Evolutionary conservation across 2,888 invertebrate species (phyloP).

Genomic region (Xestoiulus laeticollis): DNA sequence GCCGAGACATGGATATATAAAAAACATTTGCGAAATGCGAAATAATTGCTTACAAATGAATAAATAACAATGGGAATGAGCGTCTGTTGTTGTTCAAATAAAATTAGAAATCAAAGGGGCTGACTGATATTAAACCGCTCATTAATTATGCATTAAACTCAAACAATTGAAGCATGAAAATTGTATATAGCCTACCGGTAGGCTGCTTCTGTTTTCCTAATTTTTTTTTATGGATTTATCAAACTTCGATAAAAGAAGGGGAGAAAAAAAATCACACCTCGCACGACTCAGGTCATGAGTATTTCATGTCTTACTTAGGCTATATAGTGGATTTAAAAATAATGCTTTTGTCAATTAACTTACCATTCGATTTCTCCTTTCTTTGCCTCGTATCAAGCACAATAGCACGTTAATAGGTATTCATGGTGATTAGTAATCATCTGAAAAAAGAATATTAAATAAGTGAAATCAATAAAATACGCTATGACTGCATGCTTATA

Average conservation of each 20-base stretch:
- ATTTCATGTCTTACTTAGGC: neutral
- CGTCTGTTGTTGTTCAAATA: neutral
- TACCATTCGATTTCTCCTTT: neutral
- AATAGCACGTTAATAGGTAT: neutral
- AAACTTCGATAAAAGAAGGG: neutral
- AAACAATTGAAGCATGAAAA: neutral
- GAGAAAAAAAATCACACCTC: conserved; percentile 31
- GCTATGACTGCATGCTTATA: neutral
- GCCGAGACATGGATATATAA: neutral
- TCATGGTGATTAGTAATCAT: neutral
- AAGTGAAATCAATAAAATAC: neutral
- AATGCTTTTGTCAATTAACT: conserved; percentile 35
- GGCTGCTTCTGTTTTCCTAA: neutral
- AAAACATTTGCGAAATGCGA: conserved; percentile 27
- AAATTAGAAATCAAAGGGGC: conserved; percentile 27
- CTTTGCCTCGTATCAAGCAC: neutral
- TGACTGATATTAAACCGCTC: conserved; percentile 5
- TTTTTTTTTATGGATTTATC: conserved; percentile 34
- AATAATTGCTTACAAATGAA: conserved; percentile 15
- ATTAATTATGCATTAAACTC: neutral
- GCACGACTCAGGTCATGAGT: conserved; percentile 4
- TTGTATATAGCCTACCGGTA: neutral
- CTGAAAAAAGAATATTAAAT: neutral
- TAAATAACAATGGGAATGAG: conserved; percentile 12
- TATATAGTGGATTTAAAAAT: conserved; percentile 14